These are phyloP conservation scores for Melikaiella ostensackeni DNA, from an alignment of 2,888 invertebrate species.

Conservation along the genomic window DNA sequence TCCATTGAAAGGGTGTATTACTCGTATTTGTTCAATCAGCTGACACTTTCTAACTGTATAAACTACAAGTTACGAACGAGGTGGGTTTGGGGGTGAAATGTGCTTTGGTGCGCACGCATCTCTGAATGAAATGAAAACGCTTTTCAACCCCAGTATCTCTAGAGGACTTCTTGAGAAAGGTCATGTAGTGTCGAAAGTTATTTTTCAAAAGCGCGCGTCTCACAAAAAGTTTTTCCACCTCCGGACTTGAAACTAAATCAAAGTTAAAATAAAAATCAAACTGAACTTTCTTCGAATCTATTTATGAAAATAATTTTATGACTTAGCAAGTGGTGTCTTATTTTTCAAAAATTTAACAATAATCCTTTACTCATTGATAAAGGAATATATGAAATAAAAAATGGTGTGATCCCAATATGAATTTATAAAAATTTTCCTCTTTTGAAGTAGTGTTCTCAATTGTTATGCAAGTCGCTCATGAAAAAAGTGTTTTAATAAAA, in stretches of 20 bases:
- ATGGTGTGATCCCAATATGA: too few relatives aligned
- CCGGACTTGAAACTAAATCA: neutral
- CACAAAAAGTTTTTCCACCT: neutral
- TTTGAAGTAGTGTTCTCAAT: too few relatives aligned
- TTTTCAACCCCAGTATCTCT: constrained; percentile 64
- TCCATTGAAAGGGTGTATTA: neutral
- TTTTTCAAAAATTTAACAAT: too few relatives aligned
- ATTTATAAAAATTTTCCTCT: too few relatives aligned
- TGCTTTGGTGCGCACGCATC: constrained; percentile 63
- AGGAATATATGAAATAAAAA: too few relatives aligned
- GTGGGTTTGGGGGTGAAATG: constrained; percentile 18
- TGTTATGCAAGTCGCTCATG: neutral
- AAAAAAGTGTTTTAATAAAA: neutral
- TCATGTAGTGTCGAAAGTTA: constrained; percentile 9
- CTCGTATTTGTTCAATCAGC: constrained; percentile 22
- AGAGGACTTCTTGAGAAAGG: constrained; percentile 53
- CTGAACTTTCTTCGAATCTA: neutral
- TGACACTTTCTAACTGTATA: constrained; percentile 9
- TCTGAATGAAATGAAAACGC: constrained; percentile 67
- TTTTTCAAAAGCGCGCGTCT: neutral
- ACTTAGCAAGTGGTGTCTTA: neutral
- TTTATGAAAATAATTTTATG: neutral
- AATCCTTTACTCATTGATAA: neutral
- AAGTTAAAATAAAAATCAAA: neutral
- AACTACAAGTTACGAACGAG: too few relatives aligned